These are phyloP conservation scores for Ostrea denselamellosa DNA, from an alignment of 1,140 invertebrate species.

Conservation along the genomic window DNA sequence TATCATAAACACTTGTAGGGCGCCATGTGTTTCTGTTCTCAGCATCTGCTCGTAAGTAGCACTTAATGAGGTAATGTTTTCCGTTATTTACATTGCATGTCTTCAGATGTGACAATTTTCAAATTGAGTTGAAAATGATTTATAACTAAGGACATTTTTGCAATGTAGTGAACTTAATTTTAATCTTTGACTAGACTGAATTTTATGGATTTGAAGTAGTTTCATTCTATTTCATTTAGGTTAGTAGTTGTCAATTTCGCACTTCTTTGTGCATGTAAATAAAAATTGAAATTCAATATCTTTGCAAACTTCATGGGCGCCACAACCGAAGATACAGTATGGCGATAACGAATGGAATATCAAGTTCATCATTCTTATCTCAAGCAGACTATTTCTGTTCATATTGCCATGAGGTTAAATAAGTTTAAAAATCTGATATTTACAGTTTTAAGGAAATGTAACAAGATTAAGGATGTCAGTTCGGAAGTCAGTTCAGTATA, in stretches of 20 bases:
- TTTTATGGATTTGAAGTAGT: background rate
- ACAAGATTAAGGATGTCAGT: background rate
- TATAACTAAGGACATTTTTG: background rate
- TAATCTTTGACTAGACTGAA: background rate
- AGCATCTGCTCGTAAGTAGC: background rate
- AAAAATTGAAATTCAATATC: background rate
- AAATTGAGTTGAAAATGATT: background rate
- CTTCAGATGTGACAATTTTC: background rate
- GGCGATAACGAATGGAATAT: constrained; percentile 17
- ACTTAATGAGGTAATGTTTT: background rate
- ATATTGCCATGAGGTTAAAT: background rate
- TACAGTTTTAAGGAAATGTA: background rate
- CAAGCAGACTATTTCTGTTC: background rate
- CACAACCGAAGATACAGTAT: background rate
- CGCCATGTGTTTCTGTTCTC: background rate
- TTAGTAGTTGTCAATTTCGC: background rate
- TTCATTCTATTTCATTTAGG: background rate
- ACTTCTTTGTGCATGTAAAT: background rate
- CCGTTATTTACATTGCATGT: background rate
- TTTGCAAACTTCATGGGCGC: constrained; percentile 7
- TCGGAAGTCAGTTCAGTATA: background rate
- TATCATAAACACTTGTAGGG: constrained; percentile 19
- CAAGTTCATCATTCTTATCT: constrained; percentile 16
- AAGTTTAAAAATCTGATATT: constrained; percentile 20
- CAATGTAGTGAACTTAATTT: background rate